Percentiles rank a stretch among this genome's conserved stretches.
These are phyloP conservation scores for Aphis gossypii DNA, from an alignment of 1,140 invertebrate genomes.

Conservation along the genomic window DNA sequence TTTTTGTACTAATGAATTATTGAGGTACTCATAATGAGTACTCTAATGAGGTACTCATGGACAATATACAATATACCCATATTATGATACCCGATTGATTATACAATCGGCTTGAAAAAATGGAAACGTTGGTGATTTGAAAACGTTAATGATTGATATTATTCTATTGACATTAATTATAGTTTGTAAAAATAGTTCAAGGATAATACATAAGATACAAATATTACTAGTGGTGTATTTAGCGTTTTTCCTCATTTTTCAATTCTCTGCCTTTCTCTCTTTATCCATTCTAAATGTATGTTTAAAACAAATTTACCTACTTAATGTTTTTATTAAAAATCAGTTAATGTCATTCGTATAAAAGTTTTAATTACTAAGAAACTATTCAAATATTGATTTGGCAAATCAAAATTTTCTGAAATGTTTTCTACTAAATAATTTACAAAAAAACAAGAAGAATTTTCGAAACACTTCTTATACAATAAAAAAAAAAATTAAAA, in stretches of 20 bases:
- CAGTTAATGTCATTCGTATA: background rate
- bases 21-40: no score
- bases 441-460: no score
- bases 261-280: no score
- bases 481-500: background rate
- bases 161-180: background rate
- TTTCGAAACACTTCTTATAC: background rate
- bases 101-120: no score
- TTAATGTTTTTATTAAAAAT: background rate
- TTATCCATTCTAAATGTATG: no score
- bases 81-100: no score
- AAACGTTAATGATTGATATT: no score
- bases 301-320: background rate
- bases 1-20: background rate
- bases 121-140: background rate
- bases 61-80: no score
- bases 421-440: no score
- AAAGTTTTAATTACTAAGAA: background rate
- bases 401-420: no score
- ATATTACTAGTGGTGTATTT: background rate
- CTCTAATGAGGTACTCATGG: no score
- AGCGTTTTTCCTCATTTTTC: no score
- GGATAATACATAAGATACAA: background rate
- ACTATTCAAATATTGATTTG: background rate
- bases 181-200: background rate